phyloP scores from a whole-genome alignment of 2,888 invertebrate genomes.

The Caenorhabditis drosophilae region DNA sequence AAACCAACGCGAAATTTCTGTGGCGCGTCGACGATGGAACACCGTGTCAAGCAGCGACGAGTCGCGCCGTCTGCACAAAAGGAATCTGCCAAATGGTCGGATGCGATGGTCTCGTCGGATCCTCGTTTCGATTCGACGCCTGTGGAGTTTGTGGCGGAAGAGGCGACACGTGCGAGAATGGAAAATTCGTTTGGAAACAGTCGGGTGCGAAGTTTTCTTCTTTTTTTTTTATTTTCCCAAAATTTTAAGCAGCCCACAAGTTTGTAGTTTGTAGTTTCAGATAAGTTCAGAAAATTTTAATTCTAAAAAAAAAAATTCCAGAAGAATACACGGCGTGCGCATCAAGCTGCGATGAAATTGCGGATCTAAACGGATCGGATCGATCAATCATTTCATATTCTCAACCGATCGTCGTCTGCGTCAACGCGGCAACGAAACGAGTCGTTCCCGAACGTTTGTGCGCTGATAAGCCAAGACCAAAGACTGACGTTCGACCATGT shows the following conservation, averaged over 20 bases:
- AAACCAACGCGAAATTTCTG: conserved; percentile 37
- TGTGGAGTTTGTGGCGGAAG: conserved; percentile 75
- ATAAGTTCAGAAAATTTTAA: background rate
- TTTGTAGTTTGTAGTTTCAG: background rate
- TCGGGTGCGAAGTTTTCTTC: conserved; percentile 44
- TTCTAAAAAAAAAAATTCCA: conserved; percentile 25
- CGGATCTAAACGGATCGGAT: conserved; percentile 25
- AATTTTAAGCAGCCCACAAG: background rate
- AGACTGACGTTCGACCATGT: conserved; percentile 52
- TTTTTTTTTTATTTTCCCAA: background rate
- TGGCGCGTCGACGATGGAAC: conserved; percentile 53
- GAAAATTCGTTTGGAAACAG: conserved; percentile 86
- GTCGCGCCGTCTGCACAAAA: conserved; percentile 51
- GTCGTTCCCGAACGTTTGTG: conserved; percentile 66
- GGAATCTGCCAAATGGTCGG: conserved; percentile 72
- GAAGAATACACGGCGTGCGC: conserved; percentile 50
- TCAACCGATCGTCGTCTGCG: conserved; percentile 56
- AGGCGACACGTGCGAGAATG: conserved; percentile 79
- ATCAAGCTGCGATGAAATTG: conserved; percentile 37
- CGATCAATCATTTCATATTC: conserved; percentile 22
- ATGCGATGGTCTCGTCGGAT: conserved; percentile 74
- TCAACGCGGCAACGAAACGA: conserved; percentile 53
- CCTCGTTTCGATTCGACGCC: conserved; percentile 71
- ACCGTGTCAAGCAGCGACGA: conserved; percentile 45
- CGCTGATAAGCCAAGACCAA: conserved; percentile 59